Conservation (phyloP, 2,888 invertebrate species). For the Drosophila diplacantha region DNA sequence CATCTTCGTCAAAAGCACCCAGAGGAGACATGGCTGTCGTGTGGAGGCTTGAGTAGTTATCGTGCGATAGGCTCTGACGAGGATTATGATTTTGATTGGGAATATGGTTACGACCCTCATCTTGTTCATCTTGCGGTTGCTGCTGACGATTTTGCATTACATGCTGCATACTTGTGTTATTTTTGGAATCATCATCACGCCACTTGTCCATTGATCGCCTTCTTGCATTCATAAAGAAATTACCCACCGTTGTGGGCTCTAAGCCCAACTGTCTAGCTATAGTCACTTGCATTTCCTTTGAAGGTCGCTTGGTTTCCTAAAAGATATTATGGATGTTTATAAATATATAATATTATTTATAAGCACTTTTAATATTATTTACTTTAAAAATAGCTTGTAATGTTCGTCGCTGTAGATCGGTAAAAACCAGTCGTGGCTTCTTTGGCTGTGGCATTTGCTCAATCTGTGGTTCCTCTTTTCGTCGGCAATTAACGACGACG, state of each 20-base stretch:
- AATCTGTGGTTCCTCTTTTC: constrained; percentile 93
- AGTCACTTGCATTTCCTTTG: constrained; percentile 99
- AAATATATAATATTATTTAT: neutral
- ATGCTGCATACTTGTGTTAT: constrained; percentile 40
- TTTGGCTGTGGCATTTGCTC: constrained; percentile 95
- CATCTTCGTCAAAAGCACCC: constrained; percentile 74
- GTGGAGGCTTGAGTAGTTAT: constrained; percentile 47
- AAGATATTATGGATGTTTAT: constrained; percentile 4
- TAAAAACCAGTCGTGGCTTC: constrained; percentile 99
- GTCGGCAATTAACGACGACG: constrained; percentile 88
- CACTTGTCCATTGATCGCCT: constrained; percentile 98
- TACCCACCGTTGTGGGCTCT: constrained; percentile 98
- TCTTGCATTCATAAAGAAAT: constrained; percentile 99
- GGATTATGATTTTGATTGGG: constrained; percentile 35
- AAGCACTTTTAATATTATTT: constrained; percentile 40
- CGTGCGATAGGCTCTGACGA: constrained; percentile 41
- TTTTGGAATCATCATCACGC: constrained; percentile 89
- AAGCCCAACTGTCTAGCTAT: constrained; percentile 97
- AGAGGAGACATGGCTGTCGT: constrained; percentile 68
- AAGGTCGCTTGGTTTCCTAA: constrained; percentile 98
- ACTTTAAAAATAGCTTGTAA: constrained; percentile 99
- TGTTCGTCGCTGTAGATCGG: constrained; percentile 99
- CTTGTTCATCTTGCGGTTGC: constrained; percentile 29
- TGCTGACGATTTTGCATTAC: constrained; percentile 30
- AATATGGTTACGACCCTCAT: constrained; percentile 41